Conservation (phyloP, 2,888 invertebrate species). For the Hemicrepidius hirtus region DNA sequence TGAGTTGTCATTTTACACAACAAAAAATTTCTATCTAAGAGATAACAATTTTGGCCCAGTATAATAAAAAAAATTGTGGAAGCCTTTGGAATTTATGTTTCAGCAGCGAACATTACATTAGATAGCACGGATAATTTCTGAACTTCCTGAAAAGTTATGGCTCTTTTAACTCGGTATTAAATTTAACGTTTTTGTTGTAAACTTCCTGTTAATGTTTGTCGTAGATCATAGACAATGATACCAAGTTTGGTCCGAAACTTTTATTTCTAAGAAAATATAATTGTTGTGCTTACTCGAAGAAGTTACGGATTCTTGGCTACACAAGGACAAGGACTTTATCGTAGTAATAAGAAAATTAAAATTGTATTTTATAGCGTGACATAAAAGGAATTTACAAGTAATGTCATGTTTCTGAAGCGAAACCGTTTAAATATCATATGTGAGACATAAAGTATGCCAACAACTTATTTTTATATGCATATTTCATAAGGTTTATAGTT, state of each 20-base stretch:
- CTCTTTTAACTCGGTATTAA: conserved; percentile 49
- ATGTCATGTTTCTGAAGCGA: not conserved
- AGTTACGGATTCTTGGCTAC: conserved; percentile 33
- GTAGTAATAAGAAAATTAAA: conserved; percentile 22
- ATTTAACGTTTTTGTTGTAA: conserved; percentile 50
- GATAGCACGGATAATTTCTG: conserved; percentile 45
- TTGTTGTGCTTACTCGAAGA: conserved; percentile 25
- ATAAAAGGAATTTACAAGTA: conserved; percentile 23
- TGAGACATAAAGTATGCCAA: conserved; percentile 22
- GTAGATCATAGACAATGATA: conserved; percentile 48
- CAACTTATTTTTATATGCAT: conserved; percentile 19
- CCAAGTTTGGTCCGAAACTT: conserved; percentile 40
- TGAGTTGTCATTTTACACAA: no score
- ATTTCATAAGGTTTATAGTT: conserved; percentile 18
- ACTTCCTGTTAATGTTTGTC: conserved; percentile 52
- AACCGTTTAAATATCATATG: conserved; percentile 5
- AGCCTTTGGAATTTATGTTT: conserved; percentile 29
- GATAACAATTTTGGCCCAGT: not conserved
- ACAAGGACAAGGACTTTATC: conserved; percentile 19
- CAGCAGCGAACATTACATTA: conserved; percentile 38
- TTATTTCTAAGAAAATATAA: conserved; percentile 43
- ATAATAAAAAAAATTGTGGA: conserved; percentile 1
- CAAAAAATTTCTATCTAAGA: not conserved
- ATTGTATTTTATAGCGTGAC: conserved; percentile 24
- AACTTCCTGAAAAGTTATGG: conserved; percentile 49